These are phyloP conservation scores for Campoplex nolae DNA, from an alignment of 2,888 invertebrate genomes.

Conservation along the genomic window DNA sequence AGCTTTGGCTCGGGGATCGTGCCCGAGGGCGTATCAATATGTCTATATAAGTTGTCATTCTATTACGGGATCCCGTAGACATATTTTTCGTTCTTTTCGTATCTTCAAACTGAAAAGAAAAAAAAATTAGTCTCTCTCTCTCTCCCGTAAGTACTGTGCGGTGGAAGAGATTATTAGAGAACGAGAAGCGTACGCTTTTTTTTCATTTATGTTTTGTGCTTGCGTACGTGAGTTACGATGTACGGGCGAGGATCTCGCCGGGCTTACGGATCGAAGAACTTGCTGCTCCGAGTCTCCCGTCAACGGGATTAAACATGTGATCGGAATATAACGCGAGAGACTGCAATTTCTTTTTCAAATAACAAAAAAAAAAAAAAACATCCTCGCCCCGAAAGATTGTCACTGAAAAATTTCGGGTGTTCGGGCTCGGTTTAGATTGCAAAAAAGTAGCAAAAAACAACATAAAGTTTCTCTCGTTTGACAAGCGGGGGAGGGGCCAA, in stretches of 20 bases:
- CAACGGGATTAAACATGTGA: slow-evolving; percentile 51
- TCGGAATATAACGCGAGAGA: slow-evolving; percentile 17
- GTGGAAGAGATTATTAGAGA: not conserved
- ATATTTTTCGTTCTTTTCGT: not conserved
- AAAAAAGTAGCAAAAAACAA: slow-evolving; percentile 18
- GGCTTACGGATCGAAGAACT: slow-evolving; percentile 41
- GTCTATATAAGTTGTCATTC: slow-evolving; percentile 15
- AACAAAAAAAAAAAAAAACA: slow-evolving; percentile 15
- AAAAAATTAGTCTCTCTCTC: not conserved
- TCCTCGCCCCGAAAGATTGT: slow-evolving; percentile 38
- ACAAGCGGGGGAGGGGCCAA: slow-evolving; percentile 68
- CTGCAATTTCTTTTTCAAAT: slow-evolving; percentile 31
- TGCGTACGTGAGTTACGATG: slow-evolving; percentile 45
- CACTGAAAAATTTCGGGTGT: slow-evolving; percentile 64
- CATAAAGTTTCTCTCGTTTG: slow-evolving; percentile 27
- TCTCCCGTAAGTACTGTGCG: not conserved
- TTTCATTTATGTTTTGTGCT: slow-evolving; percentile 24
- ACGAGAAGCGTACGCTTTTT: slow-evolving; percentile 12
- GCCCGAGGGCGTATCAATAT: slow-evolving; percentile 22
- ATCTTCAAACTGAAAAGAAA: not conserved
- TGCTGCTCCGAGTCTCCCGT: slow-evolving; percentile 18
- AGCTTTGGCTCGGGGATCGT: slow-evolving; percentile 13
- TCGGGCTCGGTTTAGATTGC: slow-evolving; percentile 38
- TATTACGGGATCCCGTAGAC: slow-evolving; percentile 24
- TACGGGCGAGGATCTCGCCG: slow-evolving; percentile 45